Conservation (phyloP, 2,888 invertebrate genomes). For the Drosophila parthenogenetica region DNA sequence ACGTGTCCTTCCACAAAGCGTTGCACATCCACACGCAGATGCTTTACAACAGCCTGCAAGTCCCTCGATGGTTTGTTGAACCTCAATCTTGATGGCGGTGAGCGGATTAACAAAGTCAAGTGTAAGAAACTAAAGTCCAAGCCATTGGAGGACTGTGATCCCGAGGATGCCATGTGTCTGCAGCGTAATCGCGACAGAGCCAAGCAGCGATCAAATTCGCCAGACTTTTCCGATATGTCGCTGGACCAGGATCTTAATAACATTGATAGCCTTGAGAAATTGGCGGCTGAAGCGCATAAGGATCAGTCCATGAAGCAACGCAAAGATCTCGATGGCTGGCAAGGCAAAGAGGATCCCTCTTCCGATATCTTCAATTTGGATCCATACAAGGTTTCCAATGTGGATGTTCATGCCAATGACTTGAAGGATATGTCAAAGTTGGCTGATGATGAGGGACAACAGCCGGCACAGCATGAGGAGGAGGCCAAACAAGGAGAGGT, state of each 20-base stretch:
- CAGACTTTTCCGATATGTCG: slow-evolving; percentile 18
- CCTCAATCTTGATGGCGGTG: slow-evolving; percentile 24
- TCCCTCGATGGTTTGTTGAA: slow-evolving; percentile 28
- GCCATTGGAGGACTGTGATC: slow-evolving; percentile 44
- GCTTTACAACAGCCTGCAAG: slow-evolving; percentile 14
- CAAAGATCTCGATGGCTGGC: slow-evolving; percentile 33
- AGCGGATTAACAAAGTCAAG: slow-evolving; percentile 19
- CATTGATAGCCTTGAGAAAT: slow-evolving; percentile 31
- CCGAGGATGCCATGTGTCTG: slow-evolving; percentile 53
- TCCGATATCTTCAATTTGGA: slow-evolving; percentile 32
- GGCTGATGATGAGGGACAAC: slow-evolving; percentile 16
- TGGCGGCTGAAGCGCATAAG: slow-evolving; percentile 26
- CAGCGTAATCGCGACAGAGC: slow-evolving; percentile 29
- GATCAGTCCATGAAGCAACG: slow-evolving; percentile 19
- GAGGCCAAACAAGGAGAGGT: neutral
- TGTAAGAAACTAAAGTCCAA: slow-evolving; percentile 12
- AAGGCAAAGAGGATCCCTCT: slow-evolving; percentile 7
- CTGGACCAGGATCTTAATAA: neutral
- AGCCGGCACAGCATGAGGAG: slow-evolving; percentile 7
- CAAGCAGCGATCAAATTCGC: slow-evolving; percentile 6
- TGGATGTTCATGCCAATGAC: slow-evolving; percentile 3
- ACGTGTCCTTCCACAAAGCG: slow-evolving; percentile 21
- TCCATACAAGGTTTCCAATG: slow-evolving; percentile 24
- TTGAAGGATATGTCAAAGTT: slow-evolving; percentile 28
- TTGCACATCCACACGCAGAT: slow-evolving; percentile 23